phyloP scores from a whole-genome alignment of 2,888 invertebrate species.

The Tipula helvola region DNA sequence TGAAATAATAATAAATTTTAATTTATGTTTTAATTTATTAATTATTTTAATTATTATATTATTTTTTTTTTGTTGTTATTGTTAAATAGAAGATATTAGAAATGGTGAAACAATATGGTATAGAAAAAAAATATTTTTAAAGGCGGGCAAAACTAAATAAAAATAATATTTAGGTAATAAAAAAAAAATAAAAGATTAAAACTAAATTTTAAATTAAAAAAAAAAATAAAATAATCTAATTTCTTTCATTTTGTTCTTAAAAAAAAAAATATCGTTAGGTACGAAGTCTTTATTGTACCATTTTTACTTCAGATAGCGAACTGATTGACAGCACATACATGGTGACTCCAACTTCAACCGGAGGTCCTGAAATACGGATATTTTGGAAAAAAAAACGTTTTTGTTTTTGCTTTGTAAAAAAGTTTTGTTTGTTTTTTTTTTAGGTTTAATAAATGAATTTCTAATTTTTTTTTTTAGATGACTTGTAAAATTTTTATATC shows the following conservation, averaged over 20 bases:
- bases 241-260: slow-evolving; percentile 4
- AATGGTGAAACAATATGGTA: neutral
- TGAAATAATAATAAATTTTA: neutral
- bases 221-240: slow-evolving; percentile 10
- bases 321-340: slow-evolving; percentile 98
- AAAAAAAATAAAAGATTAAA: slow-evolving; percentile 17
- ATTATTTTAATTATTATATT: neutral
- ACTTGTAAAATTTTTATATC: slow-evolving; percentile 4
- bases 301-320: slow-evolving; percentile 96
- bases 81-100: neutral
- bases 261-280: slow-evolving; percentile 20
- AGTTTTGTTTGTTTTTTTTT: slow-evolving; percentile 12
- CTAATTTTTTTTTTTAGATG: slow-evolving; percentile 11
- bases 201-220: slow-evolving; percentile 15
- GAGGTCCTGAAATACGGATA: slow-evolving; percentile 69
- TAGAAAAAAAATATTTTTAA: neutral
- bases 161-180: slow-evolving; percentile 14
- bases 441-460: slow-evolving; percentile 9
- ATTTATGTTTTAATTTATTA: neutral
- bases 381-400: slow-evolving; percentile 14
- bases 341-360: slow-evolving; percentile 95
- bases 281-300: slow-evolving; percentile 55
- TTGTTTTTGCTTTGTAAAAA: slow-evolving; percentile 11
- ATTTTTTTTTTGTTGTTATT: neutral
- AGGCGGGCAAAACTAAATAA: neutral